Conservation (phyloP, 1,140 invertebrate genomes). For the Yoshiicerus persimilis region DNA sequence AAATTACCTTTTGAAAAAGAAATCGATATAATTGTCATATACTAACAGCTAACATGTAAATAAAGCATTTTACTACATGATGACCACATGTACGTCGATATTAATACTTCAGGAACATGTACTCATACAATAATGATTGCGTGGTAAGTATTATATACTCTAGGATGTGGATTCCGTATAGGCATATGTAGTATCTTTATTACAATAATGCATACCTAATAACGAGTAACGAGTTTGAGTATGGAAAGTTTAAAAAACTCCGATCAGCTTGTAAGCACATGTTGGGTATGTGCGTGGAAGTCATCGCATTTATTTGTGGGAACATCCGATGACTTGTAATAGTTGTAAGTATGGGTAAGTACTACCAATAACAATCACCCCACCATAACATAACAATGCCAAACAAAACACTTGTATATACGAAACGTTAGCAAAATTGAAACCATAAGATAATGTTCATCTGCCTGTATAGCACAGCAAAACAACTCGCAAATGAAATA, state of each 20-base stretch:
- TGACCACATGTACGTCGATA: background rate
- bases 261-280: background rate
- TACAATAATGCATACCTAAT: no score
- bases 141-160: no score
- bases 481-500: no score
- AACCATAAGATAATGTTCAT: no score
- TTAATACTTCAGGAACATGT: background rate
- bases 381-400: background rate
- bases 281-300: background rate
- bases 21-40: no score
- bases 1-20: no score
- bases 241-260: background rate
- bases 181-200: no score
- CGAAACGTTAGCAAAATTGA: no score
- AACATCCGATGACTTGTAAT: background rate
- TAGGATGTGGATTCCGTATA: no score
- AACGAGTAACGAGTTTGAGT: background rate
- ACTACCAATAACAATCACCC: background rate
- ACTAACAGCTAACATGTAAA: no score
- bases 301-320: background rate
- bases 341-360: background rate
- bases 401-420: background rate
- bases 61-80: background rate
- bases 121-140: background rate
- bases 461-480: no score